A percentile compares a stretch with the other conserved stretches of the same genome.
phyloP scores from a whole-genome alignment of 2,797 vertebrate species.

The Apodemus agrarius region DNA sequence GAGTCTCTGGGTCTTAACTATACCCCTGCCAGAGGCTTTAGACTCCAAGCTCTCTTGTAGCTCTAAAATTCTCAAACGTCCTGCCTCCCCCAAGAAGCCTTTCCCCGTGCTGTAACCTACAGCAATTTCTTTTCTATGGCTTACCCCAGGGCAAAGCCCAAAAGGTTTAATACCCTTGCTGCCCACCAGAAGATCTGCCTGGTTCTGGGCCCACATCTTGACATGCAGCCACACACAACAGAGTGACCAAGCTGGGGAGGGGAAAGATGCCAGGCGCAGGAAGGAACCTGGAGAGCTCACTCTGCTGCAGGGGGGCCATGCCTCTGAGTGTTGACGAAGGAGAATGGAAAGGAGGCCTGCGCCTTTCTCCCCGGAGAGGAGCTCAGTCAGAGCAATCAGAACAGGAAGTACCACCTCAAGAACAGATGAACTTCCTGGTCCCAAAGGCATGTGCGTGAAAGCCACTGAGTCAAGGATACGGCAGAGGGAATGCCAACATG shows the following conservation, averaged over 20 bases:
- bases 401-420: neutral
- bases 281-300: neutral
- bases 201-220: neutral
- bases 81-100: slow-evolving; percentile 51
- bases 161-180: neutral
- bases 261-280: neutral
- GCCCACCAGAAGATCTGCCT: neutral
- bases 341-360: neutral
- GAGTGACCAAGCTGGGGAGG: neutral
- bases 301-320: neutral
- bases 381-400: neutral
- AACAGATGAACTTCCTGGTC: neutral
- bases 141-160: neutral
- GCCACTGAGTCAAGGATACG: neutral
- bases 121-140: neutral
- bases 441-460: neutral
- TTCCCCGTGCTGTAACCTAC: neutral
- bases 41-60: neutral
- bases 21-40: neutral
- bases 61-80: slow-evolving; percentile 20
- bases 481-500: neutral
- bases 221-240: neutral
- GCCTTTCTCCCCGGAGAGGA: neutral
- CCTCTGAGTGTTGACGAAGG: neutral
- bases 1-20: neutral